phyloP scores from a whole-genome alignment of 2,113 vertebrate genomes.

The Rostratula benghalensis region DNA sequence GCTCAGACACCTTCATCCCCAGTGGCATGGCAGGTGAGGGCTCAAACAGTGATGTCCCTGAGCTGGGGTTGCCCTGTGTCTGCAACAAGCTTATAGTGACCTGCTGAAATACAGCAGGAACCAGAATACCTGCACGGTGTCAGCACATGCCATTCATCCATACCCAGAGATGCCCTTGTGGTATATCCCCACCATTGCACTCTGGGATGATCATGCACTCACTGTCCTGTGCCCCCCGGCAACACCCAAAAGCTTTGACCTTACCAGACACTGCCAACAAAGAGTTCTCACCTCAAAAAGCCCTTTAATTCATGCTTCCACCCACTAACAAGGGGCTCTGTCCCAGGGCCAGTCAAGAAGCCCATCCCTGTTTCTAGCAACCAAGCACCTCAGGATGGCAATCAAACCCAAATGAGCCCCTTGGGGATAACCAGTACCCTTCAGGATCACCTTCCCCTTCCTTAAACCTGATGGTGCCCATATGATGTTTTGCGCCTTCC shows the following conservation, averaged over 20 bases:
- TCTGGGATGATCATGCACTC: rapidly evolving
- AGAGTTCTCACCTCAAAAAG: not conserved
- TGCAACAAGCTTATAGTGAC: not conserved
- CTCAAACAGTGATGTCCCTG: not conserved
- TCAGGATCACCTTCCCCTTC: not conserved
- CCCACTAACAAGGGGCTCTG: not conserved
- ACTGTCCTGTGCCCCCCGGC: not conserved
- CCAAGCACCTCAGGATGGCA: not conserved
- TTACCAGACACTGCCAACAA: not conserved
- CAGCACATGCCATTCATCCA: not conserved
- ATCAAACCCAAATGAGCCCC: not conserved
- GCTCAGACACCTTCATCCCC: not conserved
- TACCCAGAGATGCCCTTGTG: not conserved
- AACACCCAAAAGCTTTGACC: not conserved
- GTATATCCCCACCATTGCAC: not conserved
- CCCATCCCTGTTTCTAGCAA: not conserved
- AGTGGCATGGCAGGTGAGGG: not conserved
- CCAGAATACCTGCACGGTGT: rapidly evolving
- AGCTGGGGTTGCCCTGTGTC: not conserved
- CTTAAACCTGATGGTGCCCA: not conserved
- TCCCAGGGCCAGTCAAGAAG: not conserved
- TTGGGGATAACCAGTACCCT: not conserved
- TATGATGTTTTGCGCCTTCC: not conserved
- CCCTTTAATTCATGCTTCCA: not conserved
- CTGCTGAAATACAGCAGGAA: not conserved